Evolutionary conservation across 2,888 invertebrate species (phyloP).

Genomic region (Nomada fucata): DNA sequence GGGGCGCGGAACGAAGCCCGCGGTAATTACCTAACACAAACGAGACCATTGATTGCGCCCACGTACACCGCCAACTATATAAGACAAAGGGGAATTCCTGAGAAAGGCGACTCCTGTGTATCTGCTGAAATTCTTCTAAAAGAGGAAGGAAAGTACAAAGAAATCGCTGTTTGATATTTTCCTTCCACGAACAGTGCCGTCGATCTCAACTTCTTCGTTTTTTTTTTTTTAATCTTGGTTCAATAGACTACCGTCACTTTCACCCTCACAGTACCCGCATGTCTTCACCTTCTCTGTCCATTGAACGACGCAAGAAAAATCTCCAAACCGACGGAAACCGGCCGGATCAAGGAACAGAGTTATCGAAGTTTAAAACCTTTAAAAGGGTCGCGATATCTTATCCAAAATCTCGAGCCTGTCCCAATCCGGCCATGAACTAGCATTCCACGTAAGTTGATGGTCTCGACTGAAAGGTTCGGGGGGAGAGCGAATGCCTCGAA

Average conservation of each 20-base stretch:
- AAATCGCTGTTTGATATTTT: not conserved
- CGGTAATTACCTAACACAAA: constrained; percentile 44
- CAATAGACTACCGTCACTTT: constrained; percentile 11
- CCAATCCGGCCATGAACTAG: constrained; percentile 66
- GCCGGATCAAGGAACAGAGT: not conserved
- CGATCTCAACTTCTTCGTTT: not conserved
- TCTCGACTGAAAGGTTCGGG: constrained; percentile 69
- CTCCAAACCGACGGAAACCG: constrained; percentile 25
- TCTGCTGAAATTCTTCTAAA: not conserved
- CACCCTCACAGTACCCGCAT: constrained; percentile 24
- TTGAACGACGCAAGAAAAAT: constrained; percentile 42
- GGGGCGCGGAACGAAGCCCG: not conserved
- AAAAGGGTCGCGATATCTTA: constrained; percentile 65
- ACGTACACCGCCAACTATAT: not conserved
- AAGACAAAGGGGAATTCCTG: not conserved
- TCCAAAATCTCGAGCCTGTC: constrained; percentile 69
- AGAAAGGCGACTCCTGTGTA: not conserved
- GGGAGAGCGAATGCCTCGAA: constrained; percentile 55
- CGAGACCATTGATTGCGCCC: not conserved
- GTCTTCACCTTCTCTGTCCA: not conserved
- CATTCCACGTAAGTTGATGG: constrained; percentile 70
- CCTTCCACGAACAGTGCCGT: not conserved
- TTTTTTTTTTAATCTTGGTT: too few species aligned
- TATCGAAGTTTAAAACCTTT: constrained; percentile 28
- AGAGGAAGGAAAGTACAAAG: not conserved